These are phyloP conservation scores for Pediacus dermestoides DNA, from an alignment of 2,888 invertebrate species.

Conservation along the genomic window DNA sequence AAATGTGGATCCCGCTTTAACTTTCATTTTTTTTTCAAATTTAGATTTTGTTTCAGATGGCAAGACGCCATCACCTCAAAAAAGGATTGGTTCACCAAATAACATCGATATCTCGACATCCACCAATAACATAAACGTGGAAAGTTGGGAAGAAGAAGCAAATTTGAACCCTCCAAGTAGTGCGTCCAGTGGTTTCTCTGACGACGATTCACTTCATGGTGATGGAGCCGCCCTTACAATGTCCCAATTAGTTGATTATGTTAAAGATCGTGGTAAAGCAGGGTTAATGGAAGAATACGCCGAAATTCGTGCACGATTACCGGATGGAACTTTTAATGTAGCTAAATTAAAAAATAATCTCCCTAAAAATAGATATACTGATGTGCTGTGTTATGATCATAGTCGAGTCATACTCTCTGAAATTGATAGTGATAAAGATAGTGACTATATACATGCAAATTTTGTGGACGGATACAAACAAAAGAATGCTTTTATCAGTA, in stretches of 20 bases:
- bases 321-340: constrained; percentile 82
- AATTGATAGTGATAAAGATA: constrained; percentile 66
- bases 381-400: constrained; percentile 95
- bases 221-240: constrained; percentile 65
- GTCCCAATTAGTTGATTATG: constrained; percentile 71
- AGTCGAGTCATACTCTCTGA: constrained; percentile 80
- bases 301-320: constrained; percentile 77
- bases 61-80: constrained; percentile 47
- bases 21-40: constrained; percentile 16
- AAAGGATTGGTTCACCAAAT: constrained; percentile 46
- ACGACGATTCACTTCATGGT: constrained; percentile 81
- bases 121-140: constrained; percentile 46
- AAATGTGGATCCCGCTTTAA: neutral
- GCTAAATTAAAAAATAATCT: constrained; percentile 76
- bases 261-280: constrained; percentile 55
- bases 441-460: constrained; percentile 97
- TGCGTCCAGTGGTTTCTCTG: constrained; percentile 80
- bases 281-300: constrained; percentile 86
- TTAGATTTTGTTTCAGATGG: constrained; percentile 35
- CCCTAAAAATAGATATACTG: constrained; percentile 88
- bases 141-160: constrained; percentile 54
- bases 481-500: constrained; percentile 95
- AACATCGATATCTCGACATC: constrained; percentile 51
- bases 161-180: constrained; percentile 67
- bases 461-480: constrained; percentile 98